Evolutionary conservation across 2,113 vertebrate genomes (phyloP).

Genomic region (Pachycephala philippinensis): DNA sequence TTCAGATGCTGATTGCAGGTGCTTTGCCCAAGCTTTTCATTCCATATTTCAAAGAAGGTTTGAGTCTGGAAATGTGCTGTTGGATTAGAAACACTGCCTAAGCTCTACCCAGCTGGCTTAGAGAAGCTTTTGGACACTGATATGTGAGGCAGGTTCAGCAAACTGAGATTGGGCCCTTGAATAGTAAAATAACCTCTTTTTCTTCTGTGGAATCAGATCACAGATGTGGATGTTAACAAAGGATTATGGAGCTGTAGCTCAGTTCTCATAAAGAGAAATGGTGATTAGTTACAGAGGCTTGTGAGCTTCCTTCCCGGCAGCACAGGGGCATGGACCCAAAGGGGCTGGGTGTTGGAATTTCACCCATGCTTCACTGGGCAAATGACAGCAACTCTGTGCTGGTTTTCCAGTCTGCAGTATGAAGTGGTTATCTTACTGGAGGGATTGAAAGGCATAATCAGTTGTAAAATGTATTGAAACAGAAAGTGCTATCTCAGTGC

Average conservation of each 20-base stretch:
- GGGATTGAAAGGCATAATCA: neutral
- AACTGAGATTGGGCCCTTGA: neutral
- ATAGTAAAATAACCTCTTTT: neutral
- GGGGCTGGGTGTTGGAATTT: neutral
- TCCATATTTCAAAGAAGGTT: neutral
- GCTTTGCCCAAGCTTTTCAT: neutral
- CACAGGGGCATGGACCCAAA: neutral
- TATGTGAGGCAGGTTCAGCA: neutral
- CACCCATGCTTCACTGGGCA: neutral
- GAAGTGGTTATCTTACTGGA: neutral
- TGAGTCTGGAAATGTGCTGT: neutral
- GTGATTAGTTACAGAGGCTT: neutral
- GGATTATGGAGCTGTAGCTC: neutral
- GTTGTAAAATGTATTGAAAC: constrained; percentile 13
- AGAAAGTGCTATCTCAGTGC: constrained; percentile 11
- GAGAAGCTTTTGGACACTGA: neutral
- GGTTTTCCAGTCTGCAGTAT: neutral
- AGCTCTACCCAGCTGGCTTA: neutral
- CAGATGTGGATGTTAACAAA: neutral
- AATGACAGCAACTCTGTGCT: neutral
- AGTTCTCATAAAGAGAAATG: neutral
- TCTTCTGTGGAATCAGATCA: neutral
- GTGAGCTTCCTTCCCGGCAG: neutral
- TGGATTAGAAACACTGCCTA: neutral
- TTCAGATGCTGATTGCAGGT: neutral